Percentiles rank a stretch among this genome's conserved stretches.
Conservation (phyloP, 1,140 invertebrate species). For the Maniola jurtina region DNA sequence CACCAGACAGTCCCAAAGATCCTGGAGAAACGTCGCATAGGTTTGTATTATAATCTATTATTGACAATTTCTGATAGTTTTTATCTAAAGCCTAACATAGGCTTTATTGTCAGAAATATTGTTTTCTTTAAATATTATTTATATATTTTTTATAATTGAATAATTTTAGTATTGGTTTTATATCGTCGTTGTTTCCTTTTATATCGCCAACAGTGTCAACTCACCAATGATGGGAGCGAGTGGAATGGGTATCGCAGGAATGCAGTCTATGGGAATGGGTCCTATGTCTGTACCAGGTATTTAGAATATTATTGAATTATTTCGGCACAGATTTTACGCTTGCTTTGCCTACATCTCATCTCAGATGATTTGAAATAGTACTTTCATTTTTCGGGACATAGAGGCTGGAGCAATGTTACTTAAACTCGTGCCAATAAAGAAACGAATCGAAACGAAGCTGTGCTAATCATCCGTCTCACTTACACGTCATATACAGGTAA, state of each 20-base stretch:
- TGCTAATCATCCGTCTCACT: too few relatives aligned
- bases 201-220: conserved; percentile 50
- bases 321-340: neutral
- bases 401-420: too few relatives aligned
- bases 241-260: conserved; percentile 65
- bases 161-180: too few relatives aligned
- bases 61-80: too few relatives aligned
- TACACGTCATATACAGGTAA: too few relatives aligned
- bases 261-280: conserved; percentile 69
- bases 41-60: conserved; percentile 28
- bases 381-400: neutral
- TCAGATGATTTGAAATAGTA: neutral
- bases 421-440: too few relatives aligned
- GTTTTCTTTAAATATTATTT: too few relatives aligned
- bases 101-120: too few relatives aligned
- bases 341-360: neutral
- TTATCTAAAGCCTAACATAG: too few relatives aligned
- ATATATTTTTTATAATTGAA: too few relatives aligned
- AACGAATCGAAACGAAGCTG: too few relatives aligned
- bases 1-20: conserved; percentile 91
- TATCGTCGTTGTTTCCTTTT: too few relatives aligned
- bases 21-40: conserved; percentile 66
- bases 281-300: conserved; percentile 73
- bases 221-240: conserved; percentile 72
- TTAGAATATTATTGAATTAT: neutral